Evolutionary conservation across 2,888 invertebrate species (phyloP).

Genomic region (Ectemnius cavifrons): DNA sequence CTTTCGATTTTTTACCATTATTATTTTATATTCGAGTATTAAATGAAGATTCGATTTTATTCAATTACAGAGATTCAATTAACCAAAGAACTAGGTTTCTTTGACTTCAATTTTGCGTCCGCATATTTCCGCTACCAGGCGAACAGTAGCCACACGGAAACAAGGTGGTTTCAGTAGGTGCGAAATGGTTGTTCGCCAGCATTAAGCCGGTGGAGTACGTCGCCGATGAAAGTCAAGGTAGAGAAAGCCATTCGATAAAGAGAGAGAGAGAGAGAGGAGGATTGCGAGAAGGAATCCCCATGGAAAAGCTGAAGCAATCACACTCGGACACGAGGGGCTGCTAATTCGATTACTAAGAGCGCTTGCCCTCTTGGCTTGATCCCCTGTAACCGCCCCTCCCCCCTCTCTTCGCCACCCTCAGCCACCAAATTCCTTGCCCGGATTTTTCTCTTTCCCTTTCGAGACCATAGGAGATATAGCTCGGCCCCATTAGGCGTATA

Average conservation of each 20-base stretch:
- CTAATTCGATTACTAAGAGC: conserved; percentile 75
- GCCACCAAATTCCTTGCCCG: conserved; percentile 22
- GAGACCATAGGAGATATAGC: conserved; percentile 49
- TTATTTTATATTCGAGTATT: too few species aligned
- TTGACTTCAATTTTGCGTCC: too few species aligned
- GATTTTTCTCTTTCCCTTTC: conserved; percentile 42
- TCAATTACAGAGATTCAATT: too few species aligned
- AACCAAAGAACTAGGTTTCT: too few species aligned
- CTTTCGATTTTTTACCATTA: too few species aligned
- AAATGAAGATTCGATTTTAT: too few species aligned
- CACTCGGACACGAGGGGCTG: conserved; percentile 74
- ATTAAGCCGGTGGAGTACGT: conserved; percentile 15
- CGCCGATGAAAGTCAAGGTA: background rate
- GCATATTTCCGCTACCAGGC: too few species aligned
- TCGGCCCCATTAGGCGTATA: conserved; percentile 58
- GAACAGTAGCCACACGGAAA: too few species aligned
- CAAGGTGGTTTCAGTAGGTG: conserved; percentile 38
- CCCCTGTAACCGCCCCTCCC: conserved; percentile 49
- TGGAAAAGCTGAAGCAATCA: conserved; percentile 72
- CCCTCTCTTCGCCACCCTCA: conserved; percentile 3
- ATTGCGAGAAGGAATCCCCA: conserved; percentile 33
- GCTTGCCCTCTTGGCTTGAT: conserved; percentile 59
- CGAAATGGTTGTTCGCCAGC: conserved; percentile 31
- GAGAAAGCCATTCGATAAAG: conserved; percentile 2
- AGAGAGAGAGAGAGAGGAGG: conserved; percentile 7